Evolutionary conservation across 1,140 invertebrate genomes (phyloP).

Genomic region (Thereuonema tuberculata): DNA sequence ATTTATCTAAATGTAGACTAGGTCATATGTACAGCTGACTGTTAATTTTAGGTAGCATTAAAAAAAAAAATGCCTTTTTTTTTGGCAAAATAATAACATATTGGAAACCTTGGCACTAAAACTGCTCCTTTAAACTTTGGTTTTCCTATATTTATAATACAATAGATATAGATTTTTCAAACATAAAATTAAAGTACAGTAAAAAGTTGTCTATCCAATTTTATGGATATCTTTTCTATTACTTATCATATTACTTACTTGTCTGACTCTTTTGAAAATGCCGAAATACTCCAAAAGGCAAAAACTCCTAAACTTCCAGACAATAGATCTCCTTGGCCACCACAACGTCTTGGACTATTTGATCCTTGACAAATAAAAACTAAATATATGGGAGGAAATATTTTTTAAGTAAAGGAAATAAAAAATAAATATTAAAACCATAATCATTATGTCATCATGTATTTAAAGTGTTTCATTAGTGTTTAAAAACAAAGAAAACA

Average conservation of each 20-base stretch:
- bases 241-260: too few species aligned
- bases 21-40: too few species aligned
- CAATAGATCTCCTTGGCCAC: constrained; percentile 91
- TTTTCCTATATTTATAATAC: constrained; percentile 34
- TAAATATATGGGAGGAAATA: constrained; percentile 12
- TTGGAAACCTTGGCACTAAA: constrained; percentile 23
- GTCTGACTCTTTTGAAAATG: constrained; percentile 17
- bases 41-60: too few species aligned
- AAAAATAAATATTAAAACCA: too few species aligned
- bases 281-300: constrained; percentile 49
- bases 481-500: too few species aligned
- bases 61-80: too few species aligned
- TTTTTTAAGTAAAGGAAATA: too few species aligned
- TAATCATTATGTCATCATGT: too few species aligned
- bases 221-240: too few species aligned
- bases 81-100: too few species aligned
- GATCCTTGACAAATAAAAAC: constrained; percentile 34
- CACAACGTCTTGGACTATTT: constrained; percentile 78
- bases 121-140: constrained; percentile 25
- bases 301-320: constrained; percentile 72
- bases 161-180: neutral
- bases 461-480: too few species aligned
- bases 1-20: too few species aligned
- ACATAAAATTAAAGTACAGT: neutral
- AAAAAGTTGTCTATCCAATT: constrained; percentile 4